Base-by-base conservation (phyloP, 2,113 vertebrate species). In the Peucedramus taeniatus region DNA sequence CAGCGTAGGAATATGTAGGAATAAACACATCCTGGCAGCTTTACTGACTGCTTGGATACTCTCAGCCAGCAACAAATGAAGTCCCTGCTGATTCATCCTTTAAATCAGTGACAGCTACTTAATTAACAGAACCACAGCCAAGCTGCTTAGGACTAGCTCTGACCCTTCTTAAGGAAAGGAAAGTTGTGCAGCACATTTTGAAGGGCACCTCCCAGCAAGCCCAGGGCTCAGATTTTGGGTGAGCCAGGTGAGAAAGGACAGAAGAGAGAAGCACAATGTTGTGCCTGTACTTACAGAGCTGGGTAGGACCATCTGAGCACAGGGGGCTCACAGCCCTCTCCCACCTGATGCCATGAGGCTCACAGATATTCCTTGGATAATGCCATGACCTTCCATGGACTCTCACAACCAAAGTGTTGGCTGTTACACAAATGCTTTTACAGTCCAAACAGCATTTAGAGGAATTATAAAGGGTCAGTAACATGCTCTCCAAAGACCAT, bases 21-120 rank as follows among this genome's bases (percentile, higher is more conserved):
- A 80, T 70, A 92, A 88, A 93, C 53, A 69, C 50, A 39, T 83
- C 17, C 90, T 94, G 84, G 47, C 79, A 93, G 70, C 45, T 83
- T 93, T 87, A 66, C 50, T 86, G 88, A 60, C 66, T 89, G 83
- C 59, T 84, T 87, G 81, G 84, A 65, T 93, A 63, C 47, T 94
- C 95, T 65, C 91, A 83, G 78, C 59, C 78, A 90, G 70, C 35
- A 78, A 18, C 2, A 22, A 96, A 94, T 66, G 61, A 94, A 93
- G 54, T 24, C 39, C 79, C 63, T 93, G 86, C 70, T 93, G 86
- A 95, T 93, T 95, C 94, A 95, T 95, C 87, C 68, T 92, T 87
- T 94, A 75, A 94, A 90, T 75, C 61, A 78, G 50, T 85, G 91
- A 87, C 85, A 91, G 87, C 90, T 93, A 79, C 86, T 90, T 93